These are phyloP conservation scores for Saccostrea glomerata DNA, from an alignment of 1,140 invertebrate genomes.

Conservation along the genomic window DNA sequence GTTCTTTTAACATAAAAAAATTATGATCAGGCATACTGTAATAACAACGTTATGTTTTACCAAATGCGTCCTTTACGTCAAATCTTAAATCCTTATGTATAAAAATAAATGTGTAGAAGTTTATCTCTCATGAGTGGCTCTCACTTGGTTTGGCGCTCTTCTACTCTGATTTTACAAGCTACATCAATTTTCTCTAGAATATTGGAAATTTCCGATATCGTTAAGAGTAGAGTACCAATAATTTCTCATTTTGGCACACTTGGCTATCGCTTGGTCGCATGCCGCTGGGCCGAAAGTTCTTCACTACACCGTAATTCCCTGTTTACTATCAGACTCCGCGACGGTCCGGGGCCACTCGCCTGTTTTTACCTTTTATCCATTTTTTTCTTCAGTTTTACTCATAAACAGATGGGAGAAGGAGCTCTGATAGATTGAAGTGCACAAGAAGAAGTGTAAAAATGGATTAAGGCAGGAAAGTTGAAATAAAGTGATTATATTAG, in stretches of 20 bases:
- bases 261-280: neutral
- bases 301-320: neutral
- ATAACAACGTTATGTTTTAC: no score
- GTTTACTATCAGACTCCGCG: neutral
- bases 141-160: neutral
- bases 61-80: no score
- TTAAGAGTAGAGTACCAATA: conserved; percentile 2
- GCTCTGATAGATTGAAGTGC: conserved; percentile 4
- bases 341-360: neutral
- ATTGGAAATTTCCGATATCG: conserved; percentile 21
- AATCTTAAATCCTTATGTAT: neutral
- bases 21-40: no score
- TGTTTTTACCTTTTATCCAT: conserved; percentile 11
- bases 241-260: neutral
- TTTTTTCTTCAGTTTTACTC: neutral
- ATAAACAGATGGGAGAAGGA: conserved; percentile 14
- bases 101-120: neutral
- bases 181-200: neutral
- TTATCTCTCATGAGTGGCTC: neutral
- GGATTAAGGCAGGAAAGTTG: neutral
- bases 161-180: neutral
- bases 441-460: conserved; percentile 27
- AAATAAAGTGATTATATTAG: conserved; percentile 17
- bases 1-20: no score
- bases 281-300: neutral